Evolutionary conservation across 2,113 vertebrate species (phyloP), one percentile per base, ranked within the genome.

Genomic region (Solea senegalensis): DNA sequence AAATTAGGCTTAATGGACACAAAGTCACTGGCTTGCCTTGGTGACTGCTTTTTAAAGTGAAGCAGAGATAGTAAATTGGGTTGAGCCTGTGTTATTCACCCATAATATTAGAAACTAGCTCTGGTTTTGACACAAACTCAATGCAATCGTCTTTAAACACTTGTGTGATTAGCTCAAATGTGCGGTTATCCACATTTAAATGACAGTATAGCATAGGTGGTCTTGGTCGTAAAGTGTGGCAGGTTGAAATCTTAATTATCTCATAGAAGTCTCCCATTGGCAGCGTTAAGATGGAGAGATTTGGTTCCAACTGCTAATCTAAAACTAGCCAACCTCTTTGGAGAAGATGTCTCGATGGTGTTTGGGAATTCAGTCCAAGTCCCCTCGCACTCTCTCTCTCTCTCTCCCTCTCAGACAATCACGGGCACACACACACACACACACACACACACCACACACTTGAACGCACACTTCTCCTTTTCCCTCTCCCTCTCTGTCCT

Each of bases 321-420:
- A 63, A 69, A 85, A 67, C 70, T 75, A 76, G 74, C 83, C 83
- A 85, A 52, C 81, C 86, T 86, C 85, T 91, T 85, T 81, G 87
- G 66, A 87, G 66, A 88, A 90, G 88, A 90, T 87, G 88, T 88
- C 82, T 89, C 88, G 80, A 71, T 84, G 66, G 74, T 83, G 85
- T 77, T 83, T 49, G 79, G 61, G 79, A 85, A 81, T 82, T 65
- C 57, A 62, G 78, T 82, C 89, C 89, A 88, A 87, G 69, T 86
- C 74, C 34, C 62, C 69, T 57, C 80, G 67, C 80, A 71, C 43
- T 0, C 66, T 51, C 63, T 28, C 44, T 26, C 59, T 11, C 52
- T 9, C 48, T 16, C 44, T 27, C n/a, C 21, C 40, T 10, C 57
- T 9, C 12, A 9, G 58, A 12, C 69, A 16, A 45, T 15, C 66